Evolutionary conservation across 2,797 vertebrate genomes (phyloP).

Genomic region (Neoniphon sammara): DNA sequence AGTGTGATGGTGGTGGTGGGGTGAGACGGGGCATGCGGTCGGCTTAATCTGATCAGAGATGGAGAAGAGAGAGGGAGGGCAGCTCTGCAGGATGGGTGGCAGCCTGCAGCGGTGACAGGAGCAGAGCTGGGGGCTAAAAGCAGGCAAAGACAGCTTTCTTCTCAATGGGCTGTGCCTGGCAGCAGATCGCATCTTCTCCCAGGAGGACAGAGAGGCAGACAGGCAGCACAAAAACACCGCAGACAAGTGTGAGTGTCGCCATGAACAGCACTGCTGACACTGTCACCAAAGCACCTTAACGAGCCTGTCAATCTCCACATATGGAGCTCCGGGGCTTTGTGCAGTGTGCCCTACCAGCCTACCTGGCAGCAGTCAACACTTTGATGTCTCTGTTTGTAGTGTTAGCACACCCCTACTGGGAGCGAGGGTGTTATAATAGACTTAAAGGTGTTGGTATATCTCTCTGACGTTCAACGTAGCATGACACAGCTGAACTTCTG

Average conservation of each 20-base stretch:
- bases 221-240: neutral
- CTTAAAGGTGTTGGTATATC: constrained; percentile 11
- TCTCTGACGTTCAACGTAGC: neutral
- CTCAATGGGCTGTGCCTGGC: constrained; percentile 37
- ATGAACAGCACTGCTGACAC: constrained; percentile 16
- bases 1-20: constrained; percentile 25
- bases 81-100: neutral
- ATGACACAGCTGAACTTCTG: neutral
- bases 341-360: neutral
- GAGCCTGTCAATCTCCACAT: constrained; percentile 23
- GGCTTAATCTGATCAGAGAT: constrained; percentile 39
- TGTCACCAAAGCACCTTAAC: constrained; percentile 43
- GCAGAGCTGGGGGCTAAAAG: constrained; percentile 20
- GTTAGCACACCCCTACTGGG: neutral
- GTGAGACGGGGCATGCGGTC: neutral
- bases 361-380: neutral
- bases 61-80: neutral
- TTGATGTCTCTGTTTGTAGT: constrained; percentile 12
- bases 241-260: constrained; percentile 15
- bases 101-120: constrained; percentile 4
- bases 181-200: constrained; percentile 40
- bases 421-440: constrained; percentile 19
- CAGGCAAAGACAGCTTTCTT: constrained; percentile 13
- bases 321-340: constrained; percentile 8
- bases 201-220: constrained; percentile 9